Evolutionary conservation across 2,113 vertebrate genomes (phyloP).

Genomic region (Oxyura jamaicensis): DNA sequence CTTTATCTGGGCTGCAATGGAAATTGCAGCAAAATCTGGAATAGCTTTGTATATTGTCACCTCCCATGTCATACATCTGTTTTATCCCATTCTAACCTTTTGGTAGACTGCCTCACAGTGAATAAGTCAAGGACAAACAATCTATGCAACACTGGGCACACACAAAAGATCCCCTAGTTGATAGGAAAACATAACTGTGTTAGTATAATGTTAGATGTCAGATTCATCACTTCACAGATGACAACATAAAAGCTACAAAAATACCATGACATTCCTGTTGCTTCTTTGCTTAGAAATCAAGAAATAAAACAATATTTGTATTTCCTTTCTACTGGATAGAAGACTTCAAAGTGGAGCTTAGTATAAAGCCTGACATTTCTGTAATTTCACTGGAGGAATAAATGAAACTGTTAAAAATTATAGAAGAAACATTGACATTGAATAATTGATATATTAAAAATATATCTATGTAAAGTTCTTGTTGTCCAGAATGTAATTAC

Average conservation of each 20-base stretch:
- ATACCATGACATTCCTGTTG: not conserved
- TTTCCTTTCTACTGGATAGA: not conserved
- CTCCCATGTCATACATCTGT: not conserved
- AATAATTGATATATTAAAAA: not conserved
- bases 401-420: not conserved
- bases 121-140: not conserved
- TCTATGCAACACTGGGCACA: not conserved
- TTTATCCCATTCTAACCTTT: not conserved
- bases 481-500: not conserved
- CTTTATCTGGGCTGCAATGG: not conserved
- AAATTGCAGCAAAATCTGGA: not conserved
- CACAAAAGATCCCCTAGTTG: not conserved
- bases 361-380: not conserved
- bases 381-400: not conserved
- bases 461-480: not conserved
- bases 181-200: not conserved
- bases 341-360: not conserved
- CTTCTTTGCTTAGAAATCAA: not conserved
- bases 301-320: not conserved
- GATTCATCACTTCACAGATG: not conserved
- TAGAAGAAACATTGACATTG: not conserved
- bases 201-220: not conserved
- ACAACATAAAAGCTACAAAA: not conserved
- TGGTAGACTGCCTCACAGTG: not conserved
- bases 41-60: not conserved